phyloP scores from a whole-genome alignment of 2,113 vertebrate genomes.

The Butastur rufipennis region DNA sequence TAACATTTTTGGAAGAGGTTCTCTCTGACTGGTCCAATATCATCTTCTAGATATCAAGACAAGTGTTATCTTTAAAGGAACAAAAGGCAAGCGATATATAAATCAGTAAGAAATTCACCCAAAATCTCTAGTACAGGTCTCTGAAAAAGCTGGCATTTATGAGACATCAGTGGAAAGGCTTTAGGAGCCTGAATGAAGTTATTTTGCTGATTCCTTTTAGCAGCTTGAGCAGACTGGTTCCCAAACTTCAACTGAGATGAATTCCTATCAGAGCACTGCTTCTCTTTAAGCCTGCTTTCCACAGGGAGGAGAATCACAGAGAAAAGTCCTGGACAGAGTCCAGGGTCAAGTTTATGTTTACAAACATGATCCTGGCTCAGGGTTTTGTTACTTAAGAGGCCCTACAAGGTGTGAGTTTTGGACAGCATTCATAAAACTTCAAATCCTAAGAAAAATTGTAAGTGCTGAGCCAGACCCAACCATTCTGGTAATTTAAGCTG shows the following conservation, averaged over 20 bases:
- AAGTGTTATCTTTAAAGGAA: not conserved
- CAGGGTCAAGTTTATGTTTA: slow-evolving; percentile 30
- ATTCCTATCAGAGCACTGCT: not conserved
- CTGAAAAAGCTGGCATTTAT: not conserved
- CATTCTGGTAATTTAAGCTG: not conserved
- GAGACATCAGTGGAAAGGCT: not conserved
- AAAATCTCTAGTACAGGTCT: not conserved
- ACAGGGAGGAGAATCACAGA: not conserved
- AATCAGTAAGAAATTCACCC: not conserved
- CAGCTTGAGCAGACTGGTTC: not conserved
- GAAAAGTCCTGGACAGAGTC: not conserved
- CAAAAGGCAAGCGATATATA: not conserved
- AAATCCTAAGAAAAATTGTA: not conserved
- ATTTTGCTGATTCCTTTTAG: not conserved
- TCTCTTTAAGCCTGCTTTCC: not conserved
- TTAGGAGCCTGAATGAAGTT: not conserved
- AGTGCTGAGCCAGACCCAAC: not conserved
- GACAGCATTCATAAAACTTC: not conserved
- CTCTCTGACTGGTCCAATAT: not conserved
- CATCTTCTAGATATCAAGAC: not conserved
- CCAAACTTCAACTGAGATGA: not conserved
- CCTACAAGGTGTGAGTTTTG: not conserved
- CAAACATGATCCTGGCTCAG: not conserved
- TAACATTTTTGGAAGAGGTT: not conserved
- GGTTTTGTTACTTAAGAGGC: not conserved